Evolutionary conservation across 2,888 invertebrate genomes (phyloP), one percentile per base, ranked within the genome.

Genomic region (Drosophila falleni): DNA sequence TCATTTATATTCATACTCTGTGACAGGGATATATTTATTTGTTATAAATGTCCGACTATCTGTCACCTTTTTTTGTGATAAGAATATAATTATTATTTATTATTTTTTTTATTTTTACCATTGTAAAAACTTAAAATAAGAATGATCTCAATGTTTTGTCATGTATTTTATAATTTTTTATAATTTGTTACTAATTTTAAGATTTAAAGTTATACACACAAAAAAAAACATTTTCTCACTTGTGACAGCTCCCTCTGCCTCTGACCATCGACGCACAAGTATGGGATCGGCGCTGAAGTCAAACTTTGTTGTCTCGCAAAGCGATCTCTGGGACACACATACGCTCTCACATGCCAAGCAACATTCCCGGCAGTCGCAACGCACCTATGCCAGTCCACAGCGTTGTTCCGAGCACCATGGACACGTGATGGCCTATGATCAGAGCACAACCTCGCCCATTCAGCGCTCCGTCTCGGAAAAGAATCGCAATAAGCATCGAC

Each of bases 281-380:
- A 91, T 91, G 87, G 91, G 92, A 33, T 80, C 91, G 42, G 90
- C 90, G 15, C 81, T 92, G 6, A 93, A 93, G 74, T 94, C 95
- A 61, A 94, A 94, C 74, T 95, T 94, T 84, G 95, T 95, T 55
- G 95, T 95, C 5, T 95, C 95, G 1, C 95, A 95, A 88, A 95
- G 95, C 81, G 95, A 95, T 84, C 91, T 95, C n/a, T 95, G 95
- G 95, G 95, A 95, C 77, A 95, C 95, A 0, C 95, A 94, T 71
- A 95, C 95, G 0, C 94, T 95, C 74, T 94, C 95, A 0, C 93
- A 93, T 80, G 93, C 93, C 54, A 93, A 93, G 65, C 93, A 93
- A 65, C 92, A 92, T 69, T 91, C 92, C 3, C 88, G 93, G 0
- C 93, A 93, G 69, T 92, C 93, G 51, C 92, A 93, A n/a, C 90